A percentile compares a stretch with the other conserved stretches of the same genome.
Conservation (phyloP, 2,888 invertebrate genomes). For the Caenorhabditis sp. region DNA sequence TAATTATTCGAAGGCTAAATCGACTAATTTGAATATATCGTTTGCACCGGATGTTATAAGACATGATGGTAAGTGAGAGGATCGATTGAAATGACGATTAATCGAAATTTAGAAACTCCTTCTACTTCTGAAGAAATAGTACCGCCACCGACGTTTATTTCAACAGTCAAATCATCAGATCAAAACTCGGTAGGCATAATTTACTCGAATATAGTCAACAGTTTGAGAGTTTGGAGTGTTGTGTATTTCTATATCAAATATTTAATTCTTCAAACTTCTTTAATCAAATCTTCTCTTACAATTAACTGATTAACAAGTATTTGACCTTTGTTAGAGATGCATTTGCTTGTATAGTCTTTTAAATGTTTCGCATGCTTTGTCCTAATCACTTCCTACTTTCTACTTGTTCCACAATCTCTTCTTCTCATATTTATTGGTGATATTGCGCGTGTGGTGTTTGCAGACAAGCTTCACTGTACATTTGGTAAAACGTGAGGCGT, state of each 20-base stretch:
- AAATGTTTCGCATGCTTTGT: not conserved
- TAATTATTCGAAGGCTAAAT: slow-evolving; percentile 26
- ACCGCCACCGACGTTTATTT: slow-evolving; percentile 3
- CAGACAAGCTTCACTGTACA: slow-evolving; percentile 49
- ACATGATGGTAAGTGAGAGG: not conserved
- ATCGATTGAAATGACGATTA: no score
- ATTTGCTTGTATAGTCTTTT: slow-evolving; percentile 6
- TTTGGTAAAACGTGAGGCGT: slow-evolving; percentile 34
- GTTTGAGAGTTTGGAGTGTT: not conserved
- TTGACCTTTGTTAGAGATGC: not conserved
- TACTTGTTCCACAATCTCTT: not conserved
- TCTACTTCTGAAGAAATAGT: slow-evolving; percentile 3
- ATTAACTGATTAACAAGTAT: not conserved
- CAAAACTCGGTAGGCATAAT: slow-evolving; percentile 22
- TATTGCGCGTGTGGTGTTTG: slow-evolving; percentile 10
- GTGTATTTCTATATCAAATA: not conserved
- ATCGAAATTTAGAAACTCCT: not conserved
- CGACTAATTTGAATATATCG: slow-evolving; percentile 29
- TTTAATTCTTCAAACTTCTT: no score
- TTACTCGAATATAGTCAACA: not conserved
- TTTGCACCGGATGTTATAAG: not conserved
- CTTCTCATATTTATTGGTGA: not conserved
- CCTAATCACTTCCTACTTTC: not conserved
- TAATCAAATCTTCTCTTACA: no score
- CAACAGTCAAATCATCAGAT: slow-evolving; percentile 19